These are phyloP conservation scores for Stichodactyla helianthus DNA, from an alignment of 64 coral and sea anemone species.

Conservation along the genomic window DNA sequence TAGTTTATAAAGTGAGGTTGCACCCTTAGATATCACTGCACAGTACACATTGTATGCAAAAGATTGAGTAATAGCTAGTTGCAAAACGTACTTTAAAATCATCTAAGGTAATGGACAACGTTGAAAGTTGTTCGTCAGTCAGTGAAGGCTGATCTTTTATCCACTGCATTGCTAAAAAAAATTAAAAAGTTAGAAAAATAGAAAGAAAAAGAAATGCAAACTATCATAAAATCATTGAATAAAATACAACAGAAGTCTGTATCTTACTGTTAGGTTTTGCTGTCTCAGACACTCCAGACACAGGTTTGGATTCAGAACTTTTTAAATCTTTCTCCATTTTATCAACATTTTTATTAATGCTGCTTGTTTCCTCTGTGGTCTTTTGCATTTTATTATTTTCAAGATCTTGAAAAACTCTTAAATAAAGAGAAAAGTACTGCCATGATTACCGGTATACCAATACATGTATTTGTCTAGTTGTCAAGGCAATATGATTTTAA, in stretches of 20 bases:
- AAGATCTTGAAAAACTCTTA: slow-evolving; percentile 1
- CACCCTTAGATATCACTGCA: too few relatives aligned
- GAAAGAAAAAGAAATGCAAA: background rate
- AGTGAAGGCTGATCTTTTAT: slow-evolving; percentile 66
- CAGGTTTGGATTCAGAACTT: background rate
- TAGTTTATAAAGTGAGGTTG: too few relatives aligned
- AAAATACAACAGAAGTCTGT: background rate
- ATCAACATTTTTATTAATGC: background rate
- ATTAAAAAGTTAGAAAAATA: background rate
- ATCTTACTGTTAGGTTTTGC: background rate
- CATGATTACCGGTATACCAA: too few relatives aligned
- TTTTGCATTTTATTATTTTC: background rate
- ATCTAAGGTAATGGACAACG: slow-evolving; percentile 60
- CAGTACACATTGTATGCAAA: background rate
- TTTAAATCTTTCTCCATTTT: background rate
- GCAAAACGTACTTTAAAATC: slow-evolving; percentile 69
- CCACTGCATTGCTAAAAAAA: slow-evolving; percentile 64
- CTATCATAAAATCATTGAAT: background rate
- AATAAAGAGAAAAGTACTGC: background rate
- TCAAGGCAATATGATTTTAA: too few relatives aligned
- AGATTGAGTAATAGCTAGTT: background rate
- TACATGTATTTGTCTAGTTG: too few relatives aligned
- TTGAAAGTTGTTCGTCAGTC: slow-evolving; percentile 62
- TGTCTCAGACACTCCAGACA: background rate
- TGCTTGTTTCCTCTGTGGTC: background rate